Evolutionary conservation across 92 coral and sea anemone species (phyloP).

Genomic region (Siderastrea siderea): DNA sequence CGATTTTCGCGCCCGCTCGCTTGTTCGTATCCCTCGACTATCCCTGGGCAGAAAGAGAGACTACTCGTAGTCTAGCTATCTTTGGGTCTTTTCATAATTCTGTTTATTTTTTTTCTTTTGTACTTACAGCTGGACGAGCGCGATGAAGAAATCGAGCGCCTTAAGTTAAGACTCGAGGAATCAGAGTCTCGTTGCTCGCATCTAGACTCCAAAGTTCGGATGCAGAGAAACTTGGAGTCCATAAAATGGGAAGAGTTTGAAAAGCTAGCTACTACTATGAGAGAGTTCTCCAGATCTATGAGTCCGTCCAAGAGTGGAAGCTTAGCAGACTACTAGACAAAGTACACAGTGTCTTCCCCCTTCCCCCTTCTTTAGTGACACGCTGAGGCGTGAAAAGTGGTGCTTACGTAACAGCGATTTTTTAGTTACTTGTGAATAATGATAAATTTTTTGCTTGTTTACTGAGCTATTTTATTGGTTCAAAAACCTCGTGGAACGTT

Average conservation of each 20-base stretch:
- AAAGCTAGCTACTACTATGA: conserved; percentile 95
- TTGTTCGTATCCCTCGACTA: too few species aligned
- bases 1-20: too few species aligned
- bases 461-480: too few species aligned
- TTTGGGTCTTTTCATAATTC: neutral
- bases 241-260: conserved; percentile 99
- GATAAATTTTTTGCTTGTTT: too few species aligned
- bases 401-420: too few species aligned
- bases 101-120: neutral
- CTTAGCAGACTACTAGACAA: conserved; percentile 25
- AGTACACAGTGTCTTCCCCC: neutral
- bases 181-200: conserved; percentile 90
- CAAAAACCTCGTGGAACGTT: too few species aligned
- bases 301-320: conserved; percentile 81
- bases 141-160: conserved; percentile 83
- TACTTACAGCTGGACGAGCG: conserved; percentile 88
- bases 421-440: too few species aligned
- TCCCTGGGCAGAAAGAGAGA: too few species aligned
- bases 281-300: conserved; percentile 91
- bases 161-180: conserved; percentile 85
- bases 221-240: conserved; percentile 94
- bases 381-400: too few species aligned
- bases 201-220: conserved; percentile 92
- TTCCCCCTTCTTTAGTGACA: too few species aligned
- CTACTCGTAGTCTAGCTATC: too few species aligned